Conservation (phyloP, 2,888 invertebrate species). For the Phrixothrix hirtus region DNA sequence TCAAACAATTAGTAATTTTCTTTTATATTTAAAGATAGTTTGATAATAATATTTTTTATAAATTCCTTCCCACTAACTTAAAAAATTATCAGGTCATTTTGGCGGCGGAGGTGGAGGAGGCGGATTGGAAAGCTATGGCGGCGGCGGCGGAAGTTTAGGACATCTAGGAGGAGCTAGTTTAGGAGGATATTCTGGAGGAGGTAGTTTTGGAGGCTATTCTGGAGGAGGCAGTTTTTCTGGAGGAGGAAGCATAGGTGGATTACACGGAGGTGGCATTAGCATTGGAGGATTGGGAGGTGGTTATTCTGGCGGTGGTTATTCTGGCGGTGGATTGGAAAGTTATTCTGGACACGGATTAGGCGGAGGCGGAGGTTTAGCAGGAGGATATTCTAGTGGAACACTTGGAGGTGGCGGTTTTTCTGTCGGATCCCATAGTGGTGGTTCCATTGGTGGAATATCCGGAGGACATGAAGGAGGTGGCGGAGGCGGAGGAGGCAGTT, state of each 20-base stretch:
- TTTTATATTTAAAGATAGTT: conserved; percentile 10
- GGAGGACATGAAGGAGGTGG: conserved; percentile 22
- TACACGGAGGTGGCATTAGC: neutral
- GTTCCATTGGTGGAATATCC: conserved; percentile 12
- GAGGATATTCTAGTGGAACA: neutral
- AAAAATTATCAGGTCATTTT: neutral
- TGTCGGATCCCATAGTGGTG: conserved; percentile 14
- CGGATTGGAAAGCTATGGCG: conserved; percentile 13
- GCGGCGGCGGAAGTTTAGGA: conserved; percentile 13
- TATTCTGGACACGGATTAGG: neutral
- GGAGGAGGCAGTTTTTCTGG: conserved; percentile 1
- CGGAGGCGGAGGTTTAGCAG: neutral
- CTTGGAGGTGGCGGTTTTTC: neutral
- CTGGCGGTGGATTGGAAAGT: conserved; percentile 12
- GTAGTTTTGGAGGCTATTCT: conserved; percentile 12
- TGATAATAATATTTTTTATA: neutral
- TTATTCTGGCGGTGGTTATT: conserved; percentile 1
- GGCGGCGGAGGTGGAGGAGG: conserved; percentile 15
- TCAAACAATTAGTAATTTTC: neutral
- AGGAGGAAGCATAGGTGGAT: neutral
- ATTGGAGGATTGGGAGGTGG: neutral
- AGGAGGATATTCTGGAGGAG: conserved; percentile 23
- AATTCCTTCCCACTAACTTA: neutral
- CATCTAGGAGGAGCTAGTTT: conserved; percentile 8
- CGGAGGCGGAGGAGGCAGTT: conserved; percentile 17